Evolutionary conservation across 2,113 vertebrate species (phyloP), one percentile per base, ranked within the genome.

Genomic region (Phalacrocorax brasilianus): DNA sequence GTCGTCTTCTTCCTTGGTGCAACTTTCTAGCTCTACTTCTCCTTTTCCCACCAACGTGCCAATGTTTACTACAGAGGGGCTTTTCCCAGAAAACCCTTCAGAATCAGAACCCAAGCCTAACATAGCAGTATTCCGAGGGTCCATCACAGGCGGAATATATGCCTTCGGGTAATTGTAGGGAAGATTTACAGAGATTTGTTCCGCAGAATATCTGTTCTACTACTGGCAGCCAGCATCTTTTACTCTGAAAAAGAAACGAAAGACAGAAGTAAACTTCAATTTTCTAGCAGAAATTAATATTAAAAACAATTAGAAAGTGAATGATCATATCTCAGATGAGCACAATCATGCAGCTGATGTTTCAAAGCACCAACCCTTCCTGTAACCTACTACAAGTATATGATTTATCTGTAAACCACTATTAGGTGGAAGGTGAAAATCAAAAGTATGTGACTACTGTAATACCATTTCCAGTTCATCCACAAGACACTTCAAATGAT

Each of bases 51-150:
- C 97, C 94, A 97, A 73, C 2, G 97, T 88, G 71, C 97, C 98
- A 91, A 96, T n/a, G 91, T 44, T 97, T 89, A 91, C 77, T 75
- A 96, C 97, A 91, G 96, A 97, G 93, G 98, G 97, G 97, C 97
- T 98, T 94, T 98, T 98, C 87, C 98, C 97, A 91, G 97, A 79
- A 98, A 98, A 98, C 93, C 98, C 98, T 97, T 98, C 98, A 91
- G 97, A 97, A 97, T 98, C 98, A 88, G 98, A 97, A 95, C 70
- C 98, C 97, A 98, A 97, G 97, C 97, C 98, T 98, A 98, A 98
- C 98, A 98, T 98, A 98, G 98, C 98, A 98, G 97, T 91, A 91
- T 87, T 98, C 96, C 97, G 97, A 98, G 97, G 97, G 98, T 98
- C 98, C 98, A 98, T 98, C 98, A 97, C 98, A 98, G 97, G 97